These are phyloP conservation scores for Cyclophora punctaria DNA, from an alignment of 2,888 invertebrate genomes.

Conservation along the genomic window DNA sequence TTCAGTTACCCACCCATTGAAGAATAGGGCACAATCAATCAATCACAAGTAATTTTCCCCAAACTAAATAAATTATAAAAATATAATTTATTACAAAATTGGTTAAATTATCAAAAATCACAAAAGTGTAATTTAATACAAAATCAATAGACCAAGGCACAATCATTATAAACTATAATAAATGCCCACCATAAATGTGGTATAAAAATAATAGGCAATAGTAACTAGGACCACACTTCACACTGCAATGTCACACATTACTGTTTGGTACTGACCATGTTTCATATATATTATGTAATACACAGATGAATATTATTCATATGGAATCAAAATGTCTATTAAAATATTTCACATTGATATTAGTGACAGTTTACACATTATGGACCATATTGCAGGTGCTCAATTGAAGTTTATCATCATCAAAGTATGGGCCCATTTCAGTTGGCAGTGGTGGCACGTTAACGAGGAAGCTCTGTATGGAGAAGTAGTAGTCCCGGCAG, in stretches of 20 bases:
- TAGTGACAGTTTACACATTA: slow-evolving; percentile 28
- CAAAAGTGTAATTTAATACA: no score
- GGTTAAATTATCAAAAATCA: no score
- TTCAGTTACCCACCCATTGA: no score
- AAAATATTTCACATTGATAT: slow-evolving; percentile 16
- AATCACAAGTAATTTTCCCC: no score
- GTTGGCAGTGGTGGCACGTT: slow-evolving; percentile 47
- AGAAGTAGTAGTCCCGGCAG: slow-evolving; percentile 84
- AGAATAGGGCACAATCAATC: no score
- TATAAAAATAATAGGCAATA: no score
- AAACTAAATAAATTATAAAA: no score
- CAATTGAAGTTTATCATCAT: slow-evolving; percentile 30
- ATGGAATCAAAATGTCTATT: slow-evolving; percentile 19
- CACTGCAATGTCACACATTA: slow-evolving; percentile 6
- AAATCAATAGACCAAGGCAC: no score
- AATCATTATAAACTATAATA: no score
- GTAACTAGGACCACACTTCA: neutral
- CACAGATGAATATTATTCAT: neutral
- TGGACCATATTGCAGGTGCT: slow-evolving; percentile 37
- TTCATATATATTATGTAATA: neutral
- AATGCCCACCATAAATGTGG: no score
- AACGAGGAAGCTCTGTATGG: slow-evolving; percentile 68
- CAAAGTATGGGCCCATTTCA: slow-evolving; percentile 42
- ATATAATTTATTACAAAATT: no score
- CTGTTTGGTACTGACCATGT: slow-evolving; percentile 21